These are phyloP conservation scores for Cybosia mesomella DNA, from an alignment of 2,888 invertebrate genomes.

Conservation along the genomic window DNA sequence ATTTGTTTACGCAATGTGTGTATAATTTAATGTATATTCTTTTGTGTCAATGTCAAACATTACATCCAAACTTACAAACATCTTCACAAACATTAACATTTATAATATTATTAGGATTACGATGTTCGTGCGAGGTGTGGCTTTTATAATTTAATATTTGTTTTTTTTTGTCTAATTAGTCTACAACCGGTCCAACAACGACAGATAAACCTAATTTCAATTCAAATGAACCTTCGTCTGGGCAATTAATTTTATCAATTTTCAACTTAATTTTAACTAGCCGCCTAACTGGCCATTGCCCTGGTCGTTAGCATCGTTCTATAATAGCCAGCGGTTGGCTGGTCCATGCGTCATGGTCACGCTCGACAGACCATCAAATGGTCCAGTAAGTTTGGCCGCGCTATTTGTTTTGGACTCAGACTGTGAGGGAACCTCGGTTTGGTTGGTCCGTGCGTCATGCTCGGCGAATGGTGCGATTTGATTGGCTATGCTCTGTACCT, in stretches of 20 bases:
- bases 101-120: neutral
- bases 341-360: neutral
- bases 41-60: constrained; percentile 14
- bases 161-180: neutral
- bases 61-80: too few relatives aligned
- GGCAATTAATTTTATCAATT: neutral
- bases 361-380: neutral
- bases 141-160: neutral
- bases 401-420: constrained; percentile 4
- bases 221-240: neutral
- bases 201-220: neutral
- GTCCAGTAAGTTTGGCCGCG: neutral
- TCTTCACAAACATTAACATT: too few relatives aligned
- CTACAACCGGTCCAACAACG: neutral
- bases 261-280: neutral
- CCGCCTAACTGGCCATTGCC: neutral
- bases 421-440: constrained; percentile 1
- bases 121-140: neutral
- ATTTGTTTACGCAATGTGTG: constrained; percentile 33
- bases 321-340: neutral
- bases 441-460: constrained; percentile 3
- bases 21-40: constrained; percentile 38
- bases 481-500: neutral
- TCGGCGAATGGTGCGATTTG: neutral
- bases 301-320: neutral